phyloP scores from a whole-genome alignment of 2,797 vertebrate species.

The Pygocentrus nattereri region DNA sequence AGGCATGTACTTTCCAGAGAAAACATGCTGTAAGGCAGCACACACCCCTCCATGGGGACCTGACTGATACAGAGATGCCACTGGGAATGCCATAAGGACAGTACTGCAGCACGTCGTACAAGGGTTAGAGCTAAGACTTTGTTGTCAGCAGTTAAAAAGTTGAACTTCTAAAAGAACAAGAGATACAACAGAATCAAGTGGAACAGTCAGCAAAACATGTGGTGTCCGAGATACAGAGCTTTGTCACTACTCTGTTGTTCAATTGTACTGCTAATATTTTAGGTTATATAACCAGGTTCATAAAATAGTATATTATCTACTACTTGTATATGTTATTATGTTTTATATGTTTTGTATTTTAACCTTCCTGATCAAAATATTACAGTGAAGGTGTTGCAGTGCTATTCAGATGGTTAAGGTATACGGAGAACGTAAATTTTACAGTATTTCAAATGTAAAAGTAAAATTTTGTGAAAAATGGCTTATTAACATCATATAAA shows the following conservation, averaged over 20 bases:
- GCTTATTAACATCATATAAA: no score
- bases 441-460: no score
- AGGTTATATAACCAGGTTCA: neutral
- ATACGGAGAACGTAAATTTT: neutral
- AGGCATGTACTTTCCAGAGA: slow-evolving; percentile 63
- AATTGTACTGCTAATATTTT: neutral
- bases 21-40: slow-evolving; percentile 57
- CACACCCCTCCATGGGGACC: slow-evolving; percentile 53
- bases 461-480: no score
- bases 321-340: neutral
- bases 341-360: neutral
- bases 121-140: slow-evolving; percentile 31
- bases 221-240: slow-evolving; percentile 2
- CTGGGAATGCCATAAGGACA: slow-evolving; percentile 39
- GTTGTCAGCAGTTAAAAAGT: slow-evolving; percentile 55
- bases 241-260: neutral
- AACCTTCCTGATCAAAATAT: neutral
- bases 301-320: neutral
- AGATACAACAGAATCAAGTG: slow-evolving; percentile 28
- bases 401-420: neutral
- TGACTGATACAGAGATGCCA: slow-evolving; percentile 53
- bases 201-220: slow-evolving; percentile 21
- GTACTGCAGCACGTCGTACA: slow-evolving; percentile 41
- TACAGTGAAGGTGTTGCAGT: neutral
- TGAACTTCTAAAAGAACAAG: slow-evolving; percentile 39